These are phyloP conservation scores for Lasioglossum lativentre DNA, from an alignment of 2,888 invertebrate genomes.

Conservation along the genomic window DNA sequence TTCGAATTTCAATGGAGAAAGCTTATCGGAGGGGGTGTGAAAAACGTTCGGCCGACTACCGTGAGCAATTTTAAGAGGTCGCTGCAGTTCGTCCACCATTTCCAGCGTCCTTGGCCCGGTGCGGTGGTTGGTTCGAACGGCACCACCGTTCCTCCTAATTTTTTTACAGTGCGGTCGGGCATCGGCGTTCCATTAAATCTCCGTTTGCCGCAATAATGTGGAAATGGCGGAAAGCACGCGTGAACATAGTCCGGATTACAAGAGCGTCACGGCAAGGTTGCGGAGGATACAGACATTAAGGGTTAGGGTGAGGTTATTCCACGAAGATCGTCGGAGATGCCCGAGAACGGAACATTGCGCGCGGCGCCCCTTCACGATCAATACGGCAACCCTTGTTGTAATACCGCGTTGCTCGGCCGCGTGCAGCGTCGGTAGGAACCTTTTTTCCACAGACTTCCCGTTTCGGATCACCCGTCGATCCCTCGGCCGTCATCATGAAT, in stretches of 20 bases:
- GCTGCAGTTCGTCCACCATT: not conserved
- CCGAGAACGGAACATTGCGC: slow-evolving; percentile 80
- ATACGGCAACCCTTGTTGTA: slow-evolving; percentile 80
- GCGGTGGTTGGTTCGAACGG: not conserved
- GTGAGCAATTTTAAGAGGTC: not conserved
- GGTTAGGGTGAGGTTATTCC: slow-evolving; percentile 79
- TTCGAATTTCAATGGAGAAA: not conserved
- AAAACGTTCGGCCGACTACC: not conserved
- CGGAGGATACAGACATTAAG: slow-evolving; percentile 78
- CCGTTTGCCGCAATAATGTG: slow-evolving; percentile 30
- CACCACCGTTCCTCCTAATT: not conserved
- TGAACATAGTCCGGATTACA: slow-evolving; percentile 46
- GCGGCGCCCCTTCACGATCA: slow-evolving; percentile 82
- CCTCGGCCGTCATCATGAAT: not conserved
- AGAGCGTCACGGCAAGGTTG: slow-evolving; percentile 62
- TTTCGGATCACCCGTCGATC: slow-evolving; percentile 53
- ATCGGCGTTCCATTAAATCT: slow-evolving; percentile 9
- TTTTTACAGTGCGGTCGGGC: not conserved
- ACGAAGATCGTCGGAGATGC: slow-evolving; percentile 82
- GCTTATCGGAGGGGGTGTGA: not conserved
- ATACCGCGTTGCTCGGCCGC: slow-evolving; percentile 76
- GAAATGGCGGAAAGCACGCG: slow-evolving; percentile 37
- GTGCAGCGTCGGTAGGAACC: slow-evolving; percentile 73
- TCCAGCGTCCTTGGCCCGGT: not conserved
- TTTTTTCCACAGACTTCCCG: slow-evolving; percentile 64